phyloP scores from a whole-genome alignment of 2,113 vertebrate species.

The Chaetorhynchus papuensis region DNA sequence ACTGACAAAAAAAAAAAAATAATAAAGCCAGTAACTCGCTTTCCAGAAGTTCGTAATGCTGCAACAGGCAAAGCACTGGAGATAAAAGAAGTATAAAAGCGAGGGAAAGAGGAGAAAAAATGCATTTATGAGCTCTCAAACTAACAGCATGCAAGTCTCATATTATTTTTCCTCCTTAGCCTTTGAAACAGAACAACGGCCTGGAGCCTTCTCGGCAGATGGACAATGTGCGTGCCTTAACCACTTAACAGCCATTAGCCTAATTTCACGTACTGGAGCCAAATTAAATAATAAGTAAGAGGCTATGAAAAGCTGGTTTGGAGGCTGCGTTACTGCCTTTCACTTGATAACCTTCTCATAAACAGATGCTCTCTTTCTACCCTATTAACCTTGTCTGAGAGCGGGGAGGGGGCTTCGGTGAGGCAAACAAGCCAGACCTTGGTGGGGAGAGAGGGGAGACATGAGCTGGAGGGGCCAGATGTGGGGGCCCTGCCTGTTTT shows the following conservation, averaged over 20 bases:
- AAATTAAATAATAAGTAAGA: constrained; percentile 83
- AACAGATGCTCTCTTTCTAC: constrained; percentile 73
- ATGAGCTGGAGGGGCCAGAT: neutral
- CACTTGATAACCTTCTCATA: constrained; percentile 69
- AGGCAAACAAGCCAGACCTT: neutral
- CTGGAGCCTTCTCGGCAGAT: constrained; percentile 77
- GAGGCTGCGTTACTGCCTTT: constrained; percentile 67
- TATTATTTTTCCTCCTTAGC: constrained; percentile 69
- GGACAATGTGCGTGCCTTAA: constrained; percentile 75
- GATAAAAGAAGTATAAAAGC: constrained; percentile 60
- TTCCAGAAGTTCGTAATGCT: constrained; percentile 63
- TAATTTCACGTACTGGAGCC: constrained; percentile 76
- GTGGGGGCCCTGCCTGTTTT: neutral
- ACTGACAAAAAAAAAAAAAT: neutral
- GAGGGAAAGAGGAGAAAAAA: constrained; percentile 31
- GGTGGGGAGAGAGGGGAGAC: neutral
- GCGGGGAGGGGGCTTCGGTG: neutral
- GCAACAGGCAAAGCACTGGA: constrained; percentile 31
- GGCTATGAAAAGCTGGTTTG: constrained; percentile 78
- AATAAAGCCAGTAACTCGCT: neutral
- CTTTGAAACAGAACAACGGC: constrained; percentile 77
- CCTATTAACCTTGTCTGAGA: constrained; percentile 64
- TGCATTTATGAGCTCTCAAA: constrained; percentile 65
- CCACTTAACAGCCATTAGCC: constrained; percentile 82
- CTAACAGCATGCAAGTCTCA: constrained; percentile 64